Evolutionary conservation across 2,797 vertebrate genomes (phyloP).

Genomic region (Urophycis tenuis): DNA sequence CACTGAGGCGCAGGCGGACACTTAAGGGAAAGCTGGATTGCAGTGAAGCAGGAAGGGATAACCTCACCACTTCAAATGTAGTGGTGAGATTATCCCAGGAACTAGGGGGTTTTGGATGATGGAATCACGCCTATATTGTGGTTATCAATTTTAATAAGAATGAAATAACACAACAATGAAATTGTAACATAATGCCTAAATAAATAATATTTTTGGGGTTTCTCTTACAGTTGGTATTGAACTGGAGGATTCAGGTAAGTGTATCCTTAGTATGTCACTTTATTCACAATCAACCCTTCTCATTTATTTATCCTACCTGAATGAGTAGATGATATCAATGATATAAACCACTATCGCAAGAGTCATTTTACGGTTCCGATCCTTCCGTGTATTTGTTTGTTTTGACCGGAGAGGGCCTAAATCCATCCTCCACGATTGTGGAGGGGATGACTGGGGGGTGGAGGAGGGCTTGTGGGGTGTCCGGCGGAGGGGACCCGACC

Average conservation of each 20-base stretch:
- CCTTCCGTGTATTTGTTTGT: background rate
- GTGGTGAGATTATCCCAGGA: background rate
- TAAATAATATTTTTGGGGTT: background rate
- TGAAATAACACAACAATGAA: background rate
- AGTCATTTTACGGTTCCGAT: too few relatives aligned
- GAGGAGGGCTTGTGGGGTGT: background rate
- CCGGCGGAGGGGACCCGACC: background rate
- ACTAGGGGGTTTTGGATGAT: background rate
- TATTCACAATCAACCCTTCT: background rate
- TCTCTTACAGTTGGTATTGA: slow-evolving; percentile 72
- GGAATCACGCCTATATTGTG: background rate
- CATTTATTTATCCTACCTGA: background rate
- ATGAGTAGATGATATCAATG: background rate
- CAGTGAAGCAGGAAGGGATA: background rate
- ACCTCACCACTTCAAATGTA: background rate
- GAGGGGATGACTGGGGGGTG: background rate
- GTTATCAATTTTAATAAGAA: background rate
- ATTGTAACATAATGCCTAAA: background rate
- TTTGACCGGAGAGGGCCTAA: background rate
- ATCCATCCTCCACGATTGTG: background rate
- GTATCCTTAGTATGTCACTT: background rate
- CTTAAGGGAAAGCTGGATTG: slow-evolving; percentile 13
- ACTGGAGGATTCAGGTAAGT: slow-evolving; percentile 65
- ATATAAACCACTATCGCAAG: too few relatives aligned
- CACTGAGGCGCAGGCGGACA: slow-evolving; percentile 44